Base-by-base conservation (phyloP, 1,140 invertebrate genomes). In the Megathymus violae region DNA sequence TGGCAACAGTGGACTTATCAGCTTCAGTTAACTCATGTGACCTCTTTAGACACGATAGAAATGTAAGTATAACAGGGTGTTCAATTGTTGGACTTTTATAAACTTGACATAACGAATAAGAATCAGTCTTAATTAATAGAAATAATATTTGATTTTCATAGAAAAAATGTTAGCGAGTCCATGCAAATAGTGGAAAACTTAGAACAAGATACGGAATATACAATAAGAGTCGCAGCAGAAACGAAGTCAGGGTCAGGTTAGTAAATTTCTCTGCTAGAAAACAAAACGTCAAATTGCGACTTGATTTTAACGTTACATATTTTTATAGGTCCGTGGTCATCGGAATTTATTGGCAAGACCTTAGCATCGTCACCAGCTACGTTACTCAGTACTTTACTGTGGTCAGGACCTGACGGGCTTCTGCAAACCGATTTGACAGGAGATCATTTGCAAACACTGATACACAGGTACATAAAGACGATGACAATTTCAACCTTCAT, bases 1-100 rank as follows among this genome's bases (percentile, higher is more conserved):
- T 98, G 96, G 94, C 95, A 95, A 69, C 94, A 95, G 63, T 98
- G 97, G 97, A 94, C 93, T 0, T 99, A 97, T 82, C 94, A 96
- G 77, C 89, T 99, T 13, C 94, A 94, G 66, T 92, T 97, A 0
- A 93, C 93, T 63, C 93, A 95, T 64, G 92, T 91, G 1, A 34
- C 31, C 31, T 64, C 71, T 25, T 80, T 77, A n/a, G 65, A 79
- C 3, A 72, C 65, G 38, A 83, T 79, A 22, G 74, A 85, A 19
- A 82, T 82, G 85, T 89, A 58, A 74, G 78, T 80, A 38, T 40
- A 19, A 36, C 34, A 22, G 16, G 15, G n/a, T 51, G 13, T 31
- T n/a, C n/a, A n/a, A n/a, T n/a, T n/a, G n/a, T n/a, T n/a, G n/a
- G n/a, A n/a, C n/a, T n/a, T n/a, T n/a, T n/a, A n/a, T n/a, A n/a